These are phyloP conservation scores for Sminthopsis crassicaudata DNA, from an alignment of 2,113 vertebrate species.

Conservation along the genomic window DNA sequence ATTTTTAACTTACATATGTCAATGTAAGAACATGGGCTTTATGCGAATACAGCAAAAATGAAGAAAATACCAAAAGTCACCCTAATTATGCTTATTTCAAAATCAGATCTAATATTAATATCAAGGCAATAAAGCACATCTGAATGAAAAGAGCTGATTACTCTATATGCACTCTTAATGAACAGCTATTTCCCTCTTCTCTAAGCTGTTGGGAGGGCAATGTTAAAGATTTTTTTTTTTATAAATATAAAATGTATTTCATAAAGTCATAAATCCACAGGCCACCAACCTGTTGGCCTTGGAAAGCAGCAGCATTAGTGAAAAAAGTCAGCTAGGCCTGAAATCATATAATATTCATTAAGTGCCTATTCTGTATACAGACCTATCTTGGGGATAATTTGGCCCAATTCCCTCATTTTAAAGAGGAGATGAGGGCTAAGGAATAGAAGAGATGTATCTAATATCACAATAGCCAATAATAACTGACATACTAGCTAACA, in stretches of 20 bases:
- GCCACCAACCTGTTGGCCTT: conserved; percentile 13
- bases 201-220: not conserved
- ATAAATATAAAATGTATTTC: not conserved
- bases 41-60: conserved; percentile 59
- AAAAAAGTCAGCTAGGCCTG: not conserved
- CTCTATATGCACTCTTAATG: conserved; percentile 51
- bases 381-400: not conserved
- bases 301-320: not conserved
- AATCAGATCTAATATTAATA: conserved; percentile 71
- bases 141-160: conserved; percentile 61
- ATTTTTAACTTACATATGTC: conserved; percentile 62
- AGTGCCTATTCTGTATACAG: not conserved
- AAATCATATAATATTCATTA: not conserved
- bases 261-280: conserved; percentile 15
- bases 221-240: conserved; percentile 1
- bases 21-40: conserved; percentile 49
- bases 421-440: not conserved
- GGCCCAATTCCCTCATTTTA: not conserved
- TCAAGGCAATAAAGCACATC: conserved; percentile 55
- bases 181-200: conserved; percentile 29
- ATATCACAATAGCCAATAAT: not conserved
- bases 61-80: conserved; percentile 51
- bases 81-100: conserved; percentile 68
- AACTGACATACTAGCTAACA: not conserved
- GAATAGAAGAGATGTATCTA: not conserved